Conservation (phyloP, 2,113 vertebrate genomes). For the Orthonyx spaldingii region DNA sequence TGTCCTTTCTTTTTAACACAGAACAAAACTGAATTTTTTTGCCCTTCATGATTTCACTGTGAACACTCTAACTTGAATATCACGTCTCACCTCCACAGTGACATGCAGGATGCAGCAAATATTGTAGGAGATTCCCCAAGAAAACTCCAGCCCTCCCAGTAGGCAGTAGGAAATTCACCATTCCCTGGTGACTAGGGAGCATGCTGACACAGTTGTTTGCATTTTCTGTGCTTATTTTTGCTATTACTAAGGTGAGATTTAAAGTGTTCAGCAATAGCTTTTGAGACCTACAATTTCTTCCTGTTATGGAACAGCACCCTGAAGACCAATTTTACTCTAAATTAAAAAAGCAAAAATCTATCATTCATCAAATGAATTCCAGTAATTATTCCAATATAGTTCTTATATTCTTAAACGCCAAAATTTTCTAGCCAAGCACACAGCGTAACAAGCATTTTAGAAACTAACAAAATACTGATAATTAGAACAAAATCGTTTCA, state of each 20-base stretch:
- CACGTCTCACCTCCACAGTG: not conserved
- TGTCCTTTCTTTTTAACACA: not conserved
- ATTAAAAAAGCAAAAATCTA: not conserved
- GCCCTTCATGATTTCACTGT: not conserved
- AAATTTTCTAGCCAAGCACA: not conserved
- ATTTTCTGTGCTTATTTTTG: not conserved
- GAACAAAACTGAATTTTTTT: not conserved
- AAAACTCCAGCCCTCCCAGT: not conserved
- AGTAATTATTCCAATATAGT: not conserved
- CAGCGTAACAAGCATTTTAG: not conserved
- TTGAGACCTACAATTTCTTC: not conserved
- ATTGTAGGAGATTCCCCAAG: not conserved
- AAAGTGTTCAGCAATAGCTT: not conserved
- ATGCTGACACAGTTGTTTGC: not conserved
- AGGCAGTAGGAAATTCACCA: not conserved
- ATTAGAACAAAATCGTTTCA: not conserved
- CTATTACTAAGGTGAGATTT: not conserved
- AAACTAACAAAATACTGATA: not conserved
- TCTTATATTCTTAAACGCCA: not conserved
- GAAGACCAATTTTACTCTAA: not conserved
- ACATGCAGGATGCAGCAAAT: not conserved
- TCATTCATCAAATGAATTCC: not conserved
- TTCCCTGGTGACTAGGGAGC: not conserved
- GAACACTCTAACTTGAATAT: not conserved
- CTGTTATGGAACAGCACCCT: not conserved